Evolutionary conservation across 2,113 vertebrate species (phyloP).

Genomic region (Psilopogon haemacephalus): DNA sequence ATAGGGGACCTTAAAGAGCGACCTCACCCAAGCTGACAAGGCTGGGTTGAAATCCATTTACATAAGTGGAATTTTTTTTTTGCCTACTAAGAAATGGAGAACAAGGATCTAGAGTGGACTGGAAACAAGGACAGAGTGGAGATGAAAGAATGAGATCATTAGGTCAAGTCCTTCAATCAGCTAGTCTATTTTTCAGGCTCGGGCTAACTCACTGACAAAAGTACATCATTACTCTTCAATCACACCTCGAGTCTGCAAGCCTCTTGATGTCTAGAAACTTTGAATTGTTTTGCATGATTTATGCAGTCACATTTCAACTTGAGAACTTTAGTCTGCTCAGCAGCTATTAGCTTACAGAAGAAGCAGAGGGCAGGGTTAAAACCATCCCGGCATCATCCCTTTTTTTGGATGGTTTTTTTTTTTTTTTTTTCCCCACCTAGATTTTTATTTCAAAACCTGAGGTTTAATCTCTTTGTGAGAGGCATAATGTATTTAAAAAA

Average conservation of each 20-base stretch:
- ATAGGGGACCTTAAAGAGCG: not conserved
- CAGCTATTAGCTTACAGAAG: conserved; percentile 15
- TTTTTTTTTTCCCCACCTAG: not conserved
- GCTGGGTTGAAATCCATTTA: conserved; percentile 35
- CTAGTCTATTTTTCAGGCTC: conserved; percentile 59
- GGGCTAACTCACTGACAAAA: conserved; percentile 44
- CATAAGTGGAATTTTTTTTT: conserved; percentile 41
- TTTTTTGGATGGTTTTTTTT: conserved; percentile 37
- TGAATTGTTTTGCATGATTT: conserved; percentile 59
- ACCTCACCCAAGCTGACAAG: not conserved
- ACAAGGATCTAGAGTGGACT: conserved; percentile 35
- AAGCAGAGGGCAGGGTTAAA: conserved; percentile 21
- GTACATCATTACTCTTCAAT: conserved; percentile 63
- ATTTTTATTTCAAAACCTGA: conserved; percentile 24
- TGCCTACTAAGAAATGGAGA: not conserved
- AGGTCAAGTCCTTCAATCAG: conserved; percentile 66
- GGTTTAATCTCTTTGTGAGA: conserved; percentile 33
- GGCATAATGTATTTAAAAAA: not conserved
- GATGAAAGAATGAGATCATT: conserved; percentile 60
- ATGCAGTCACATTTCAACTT: conserved; percentile 42
- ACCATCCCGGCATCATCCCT: not conserved
- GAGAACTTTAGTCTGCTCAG: conserved; percentile 21
- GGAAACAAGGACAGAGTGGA: conserved; percentile 44
- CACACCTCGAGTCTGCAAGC: conserved; percentile 41
- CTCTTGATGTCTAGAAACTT: conserved; percentile 55